phyloP scores from a whole-genome alignment of 2,113 vertebrate genomes.

The Tichodroma muraria region DNA sequence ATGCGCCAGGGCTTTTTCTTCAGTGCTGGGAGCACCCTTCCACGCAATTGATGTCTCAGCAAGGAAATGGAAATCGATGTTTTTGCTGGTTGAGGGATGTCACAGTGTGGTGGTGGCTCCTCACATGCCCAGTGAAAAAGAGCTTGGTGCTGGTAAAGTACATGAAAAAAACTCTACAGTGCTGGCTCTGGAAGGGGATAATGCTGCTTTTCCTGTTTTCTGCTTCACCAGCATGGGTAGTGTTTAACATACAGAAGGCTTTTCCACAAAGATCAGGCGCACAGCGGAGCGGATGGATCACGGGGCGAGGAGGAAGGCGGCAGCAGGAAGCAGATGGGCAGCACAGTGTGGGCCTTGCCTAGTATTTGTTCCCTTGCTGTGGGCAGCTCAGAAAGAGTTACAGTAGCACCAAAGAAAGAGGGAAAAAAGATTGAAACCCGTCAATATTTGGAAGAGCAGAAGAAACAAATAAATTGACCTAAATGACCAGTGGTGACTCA shows the following conservation, averaged over 20 bases:
- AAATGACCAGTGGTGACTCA: not conserved
- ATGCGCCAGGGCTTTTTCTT: not conserved
- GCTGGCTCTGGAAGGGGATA: not conserved
- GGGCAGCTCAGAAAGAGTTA: not conserved
- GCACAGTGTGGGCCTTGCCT: not conserved
- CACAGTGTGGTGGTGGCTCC: rapidly evolving
- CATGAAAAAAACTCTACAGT: not conserved
- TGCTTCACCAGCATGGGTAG: not conserved
- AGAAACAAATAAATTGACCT: not conserved
- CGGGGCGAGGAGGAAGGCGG: not conserved
- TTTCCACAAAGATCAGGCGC: not conserved
- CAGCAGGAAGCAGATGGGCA: slow-evolving; percentile 10
- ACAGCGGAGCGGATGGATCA: rapidly evolving
- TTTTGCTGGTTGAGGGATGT: not conserved
- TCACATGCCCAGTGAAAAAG: not conserved
- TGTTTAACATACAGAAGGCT: not conserved
- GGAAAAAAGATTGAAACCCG: not conserved
- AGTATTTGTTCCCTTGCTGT: not conserved
- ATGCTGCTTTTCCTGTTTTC: not conserved
- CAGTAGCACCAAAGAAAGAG: not conserved
- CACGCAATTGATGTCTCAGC: rapidly evolving
- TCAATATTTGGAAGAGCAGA: not conserved
- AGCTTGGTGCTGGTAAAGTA: not conserved
- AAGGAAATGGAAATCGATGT: not conserved
- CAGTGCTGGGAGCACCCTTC: not conserved